A percentile compares a stretch with the other conserved stretches of the same genome.
Conservation (phyloP, 2,113 vertebrate genomes). For the Takifugu flavidus region DNA sequence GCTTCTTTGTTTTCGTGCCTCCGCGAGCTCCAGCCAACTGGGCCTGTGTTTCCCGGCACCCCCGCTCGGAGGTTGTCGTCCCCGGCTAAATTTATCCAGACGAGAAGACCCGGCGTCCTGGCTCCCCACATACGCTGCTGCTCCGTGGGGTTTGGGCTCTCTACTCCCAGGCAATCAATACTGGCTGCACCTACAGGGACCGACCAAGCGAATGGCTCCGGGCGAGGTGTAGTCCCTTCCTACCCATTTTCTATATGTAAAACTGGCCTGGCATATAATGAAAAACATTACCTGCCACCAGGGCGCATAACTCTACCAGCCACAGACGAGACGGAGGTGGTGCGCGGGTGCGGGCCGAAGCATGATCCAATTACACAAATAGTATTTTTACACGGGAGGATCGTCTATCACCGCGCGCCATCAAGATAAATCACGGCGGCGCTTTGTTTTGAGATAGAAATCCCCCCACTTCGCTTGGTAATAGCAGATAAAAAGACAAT, state of each 20-base stretch:
- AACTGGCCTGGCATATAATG: conserved; percentile 69
- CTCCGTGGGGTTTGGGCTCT: conserved; percentile 37
- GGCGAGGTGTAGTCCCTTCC: conserved; percentile 64
- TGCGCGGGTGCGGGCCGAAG: conserved; percentile 49
- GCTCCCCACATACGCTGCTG: too few species aligned
- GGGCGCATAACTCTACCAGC: conserved; percentile 61
- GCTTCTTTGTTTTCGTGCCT: conserved; percentile 35
- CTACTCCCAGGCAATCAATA: conserved; percentile 69
- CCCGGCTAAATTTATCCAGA: too few species aligned
- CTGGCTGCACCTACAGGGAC: conserved; percentile 72
- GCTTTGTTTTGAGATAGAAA: conserved; percentile 42
- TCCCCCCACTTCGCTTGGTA: conserved; percentile 49
- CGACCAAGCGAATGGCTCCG: conserved; percentile 61
- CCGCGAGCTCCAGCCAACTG: too few species aligned
- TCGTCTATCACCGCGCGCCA: conserved; percentile 44
- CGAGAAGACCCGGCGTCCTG: too few species aligned
- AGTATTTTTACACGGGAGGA: conserved; percentile 53
- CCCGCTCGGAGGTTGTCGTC: too few species aligned
- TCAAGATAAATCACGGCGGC: conserved; percentile 51
- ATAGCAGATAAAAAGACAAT: conserved; percentile 45
- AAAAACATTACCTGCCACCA: conserved; percentile 69
- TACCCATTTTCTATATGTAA: conserved; percentile 73
- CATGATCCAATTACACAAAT: conserved; percentile 74
- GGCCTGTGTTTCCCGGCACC: too few species aligned
- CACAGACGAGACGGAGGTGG: conserved; percentile 50